Conservation (phyloP, 64 coral and sea anemone genomes). For the Montipora cactus region DNA sequence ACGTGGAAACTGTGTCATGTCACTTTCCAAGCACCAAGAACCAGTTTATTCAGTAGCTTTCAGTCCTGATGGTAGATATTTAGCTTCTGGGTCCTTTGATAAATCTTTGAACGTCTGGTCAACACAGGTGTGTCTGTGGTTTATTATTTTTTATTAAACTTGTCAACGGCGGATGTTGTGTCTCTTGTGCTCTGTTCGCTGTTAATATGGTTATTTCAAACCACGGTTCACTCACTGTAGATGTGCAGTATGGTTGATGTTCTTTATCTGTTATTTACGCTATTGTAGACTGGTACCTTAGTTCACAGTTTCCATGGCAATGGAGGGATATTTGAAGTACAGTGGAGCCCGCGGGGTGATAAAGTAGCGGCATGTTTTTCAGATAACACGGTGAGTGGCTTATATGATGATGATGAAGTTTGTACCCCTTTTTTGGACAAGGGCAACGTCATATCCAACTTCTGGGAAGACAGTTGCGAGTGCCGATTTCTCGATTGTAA, state of each 20-base stretch:
- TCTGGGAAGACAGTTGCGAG: too few relatives aligned
- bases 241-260: neutral
- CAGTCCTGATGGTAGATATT: constrained; percentile 95
- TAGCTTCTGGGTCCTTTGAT: constrained; percentile 94
- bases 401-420: too few relatives aligned
- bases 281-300: constrained; percentile 81
- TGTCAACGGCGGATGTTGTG: too few relatives aligned
- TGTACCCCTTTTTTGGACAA: too few relatives aligned
- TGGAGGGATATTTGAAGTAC: constrained; percentile 85
- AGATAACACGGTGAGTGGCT: constrained; percentile 79
- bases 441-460: too few relatives aligned
- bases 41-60: constrained; percentile 84
- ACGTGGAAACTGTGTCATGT: constrained; percentile 73
- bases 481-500: too few relatives aligned
- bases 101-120: constrained; percentile 95
- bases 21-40: constrained; percentile 83
- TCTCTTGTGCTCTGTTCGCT: too few relatives aligned
- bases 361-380: constrained; percentile 98
- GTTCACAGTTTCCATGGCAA: constrained; percentile 92
- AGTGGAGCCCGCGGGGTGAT: constrained; percentile 96
- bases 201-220: too few relatives aligned
- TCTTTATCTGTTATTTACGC: neutral
- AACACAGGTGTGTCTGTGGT: constrained; percentile 75
- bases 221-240: neutral
- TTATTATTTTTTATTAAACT: neutral